Conservation (phyloP, 2,888 invertebrate genomes). For the Quadriops clusia region DNA sequence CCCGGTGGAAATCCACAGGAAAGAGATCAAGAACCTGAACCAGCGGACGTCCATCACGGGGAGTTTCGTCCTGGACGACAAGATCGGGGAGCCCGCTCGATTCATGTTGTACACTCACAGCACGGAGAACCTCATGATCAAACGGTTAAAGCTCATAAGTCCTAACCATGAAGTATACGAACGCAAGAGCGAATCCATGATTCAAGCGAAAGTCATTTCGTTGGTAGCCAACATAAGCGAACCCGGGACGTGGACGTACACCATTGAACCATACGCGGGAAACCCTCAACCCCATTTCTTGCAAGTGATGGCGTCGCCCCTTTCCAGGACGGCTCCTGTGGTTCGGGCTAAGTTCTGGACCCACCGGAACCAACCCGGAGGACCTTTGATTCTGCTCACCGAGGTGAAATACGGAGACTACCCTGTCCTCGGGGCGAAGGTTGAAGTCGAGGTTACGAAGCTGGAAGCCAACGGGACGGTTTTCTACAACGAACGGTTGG, state of each 20-base stretch:
- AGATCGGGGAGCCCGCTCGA: slow-evolving; percentile 40
- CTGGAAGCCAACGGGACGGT: slow-evolving; percentile 29
- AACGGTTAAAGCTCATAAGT: slow-evolving; percentile 38
- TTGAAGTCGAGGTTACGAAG: slow-evolving; percentile 40
- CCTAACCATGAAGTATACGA: slow-evolving; percentile 39
- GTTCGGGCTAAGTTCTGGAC: slow-evolving; percentile 41
- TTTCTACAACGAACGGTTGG: slow-evolving; percentile 33
- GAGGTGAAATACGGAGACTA: slow-evolving; percentile 43
- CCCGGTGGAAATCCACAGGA: slow-evolving; percentile 42
- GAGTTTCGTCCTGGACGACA: slow-evolving; percentile 42
- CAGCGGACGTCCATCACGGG: slow-evolving; percentile 40
- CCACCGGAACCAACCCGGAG: slow-evolving; percentile 28
- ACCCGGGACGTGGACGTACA: slow-evolving; percentile 48
- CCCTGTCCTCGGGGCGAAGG: slow-evolving; percentile 45
- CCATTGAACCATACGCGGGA: slow-evolving; percentile 43
- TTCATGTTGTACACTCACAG: slow-evolving; percentile 44
- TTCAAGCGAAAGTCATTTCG: slow-evolving; percentile 41
- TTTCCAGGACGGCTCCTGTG: slow-evolving; percentile 33
- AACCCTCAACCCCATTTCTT: slow-evolving; percentile 49
- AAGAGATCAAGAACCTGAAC: slow-evolving; percentile 38
- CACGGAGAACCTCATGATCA: slow-evolving; percentile 40
- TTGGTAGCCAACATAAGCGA: slow-evolving; percentile 41
- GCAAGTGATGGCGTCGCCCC: slow-evolving; percentile 47
- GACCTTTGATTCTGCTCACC: slow-evolving; percentile 40
- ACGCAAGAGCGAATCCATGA: slow-evolving; percentile 38